Percentiles rank a stretch among this genome's conserved stretches.
Evolutionary conservation across 2,797 vertebrate genomes (phyloP).

Genomic region (Semotilus atromaculatus): DNA sequence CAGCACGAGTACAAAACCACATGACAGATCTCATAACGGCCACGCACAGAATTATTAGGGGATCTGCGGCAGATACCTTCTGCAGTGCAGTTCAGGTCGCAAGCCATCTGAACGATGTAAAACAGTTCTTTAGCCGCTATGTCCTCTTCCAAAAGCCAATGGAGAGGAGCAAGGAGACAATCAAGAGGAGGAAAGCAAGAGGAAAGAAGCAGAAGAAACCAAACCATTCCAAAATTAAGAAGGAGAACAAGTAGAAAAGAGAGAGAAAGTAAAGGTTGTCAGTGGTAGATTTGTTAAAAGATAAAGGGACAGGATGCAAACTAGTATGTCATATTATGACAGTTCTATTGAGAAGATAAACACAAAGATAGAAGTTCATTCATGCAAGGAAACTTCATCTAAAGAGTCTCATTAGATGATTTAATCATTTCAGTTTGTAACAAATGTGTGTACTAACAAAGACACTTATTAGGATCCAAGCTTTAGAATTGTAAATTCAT

Average conservation of each 20-base stretch:
- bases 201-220: constrained; percentile 32
- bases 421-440: not conserved
- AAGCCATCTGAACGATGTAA: constrained; percentile 99
- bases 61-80: constrained; percentile 98
- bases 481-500: constrained; percentile 18
- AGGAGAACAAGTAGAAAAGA: constrained; percentile 55
- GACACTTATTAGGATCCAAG: constrained; percentile 15
- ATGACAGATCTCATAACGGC: constrained; percentile 71
- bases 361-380: constrained; percentile 16
- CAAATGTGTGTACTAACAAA: not conserved
- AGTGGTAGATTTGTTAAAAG: constrained; percentile 68
- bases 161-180: constrained; percentile 68
- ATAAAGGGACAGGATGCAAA: constrained; percentile 65
- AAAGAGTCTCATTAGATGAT: constrained; percentile 32
- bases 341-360: constrained; percentile 31
- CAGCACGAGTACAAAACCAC: constrained; percentile 53
- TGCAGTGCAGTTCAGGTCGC: constrained; percentile 99
- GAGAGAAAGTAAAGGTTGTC: constrained; percentile 66
- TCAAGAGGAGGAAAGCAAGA: constrained; percentile 57
- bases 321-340: constrained; percentile 29
- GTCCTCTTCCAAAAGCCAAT: constrained; percentile 91
- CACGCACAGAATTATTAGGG: constrained; percentile 79
- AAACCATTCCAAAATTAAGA: constrained; percentile 47
- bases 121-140: constrained; percentile 94
- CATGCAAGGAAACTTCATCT: constrained; percentile 30